Conservation (phyloP, 2,113 vertebrate genomes). For the Ammospiza caudacuta region DNA sequence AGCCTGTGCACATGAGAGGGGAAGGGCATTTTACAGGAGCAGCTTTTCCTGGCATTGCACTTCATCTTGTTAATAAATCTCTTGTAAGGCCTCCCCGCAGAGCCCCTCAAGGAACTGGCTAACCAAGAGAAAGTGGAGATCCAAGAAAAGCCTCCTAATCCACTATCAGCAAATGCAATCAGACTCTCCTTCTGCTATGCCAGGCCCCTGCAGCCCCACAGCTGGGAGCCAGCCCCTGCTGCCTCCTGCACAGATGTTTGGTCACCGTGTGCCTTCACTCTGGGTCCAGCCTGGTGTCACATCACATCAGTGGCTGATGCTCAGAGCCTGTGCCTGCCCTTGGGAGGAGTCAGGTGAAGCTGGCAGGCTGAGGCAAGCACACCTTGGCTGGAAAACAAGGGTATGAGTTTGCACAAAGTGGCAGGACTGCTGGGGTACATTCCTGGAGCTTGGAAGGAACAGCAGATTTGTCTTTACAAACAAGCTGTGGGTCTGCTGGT, state of each 20-base stretch:
- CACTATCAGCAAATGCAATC: not conserved
- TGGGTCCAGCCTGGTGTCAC: not conserved
- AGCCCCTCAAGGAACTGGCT: slow-evolving; percentile 6
- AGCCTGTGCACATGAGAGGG: not conserved
- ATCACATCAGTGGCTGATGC: not conserved
- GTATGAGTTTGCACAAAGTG: not conserved
- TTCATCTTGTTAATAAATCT: slow-evolving; percentile 50
- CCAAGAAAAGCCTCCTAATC: slow-evolving; percentile 36
- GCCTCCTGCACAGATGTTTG: not conserved
- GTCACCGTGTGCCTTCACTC: accelerated
- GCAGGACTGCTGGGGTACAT: not conserved
- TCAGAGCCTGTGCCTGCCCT: not conserved
- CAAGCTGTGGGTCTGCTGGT: too few species aligned
- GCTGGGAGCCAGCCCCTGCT: not conserved
- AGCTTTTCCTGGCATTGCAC: not conserved
- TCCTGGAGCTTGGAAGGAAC: too few species aligned
- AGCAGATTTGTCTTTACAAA: too few species aligned
- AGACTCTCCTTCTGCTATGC: slow-evolving; percentile 6
- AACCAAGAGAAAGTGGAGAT: slow-evolving; percentile 15
- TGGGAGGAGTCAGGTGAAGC: not conserved
- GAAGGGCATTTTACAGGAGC: not conserved
- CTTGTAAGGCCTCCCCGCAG: not conserved
- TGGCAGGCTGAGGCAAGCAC: not conserved
- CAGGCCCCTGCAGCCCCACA: not conserved
- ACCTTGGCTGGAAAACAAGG: not conserved